Base-by-base conservation (phyloP, 2,113 vertebrate genomes). In the Callorhinus ursinus region DNA sequence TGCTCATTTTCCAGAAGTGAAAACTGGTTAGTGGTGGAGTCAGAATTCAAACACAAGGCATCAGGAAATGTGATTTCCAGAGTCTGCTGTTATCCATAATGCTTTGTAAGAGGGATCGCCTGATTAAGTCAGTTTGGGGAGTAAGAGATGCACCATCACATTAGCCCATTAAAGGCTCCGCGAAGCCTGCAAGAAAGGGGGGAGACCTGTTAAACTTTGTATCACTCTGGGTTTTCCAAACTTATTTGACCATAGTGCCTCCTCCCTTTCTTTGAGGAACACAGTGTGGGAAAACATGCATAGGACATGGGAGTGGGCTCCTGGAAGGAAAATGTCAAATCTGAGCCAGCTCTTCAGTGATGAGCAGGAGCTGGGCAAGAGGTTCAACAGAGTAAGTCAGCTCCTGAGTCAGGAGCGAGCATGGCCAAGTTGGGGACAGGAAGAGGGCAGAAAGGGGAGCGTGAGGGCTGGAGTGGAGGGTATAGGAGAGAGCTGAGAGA, bases 1-100 rank as follows among this genome's bases (percentile, higher is more conserved):
- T 71, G 46, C 28, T 96, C 39, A 85, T 59, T 95, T 90, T 87
- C 77, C n/a, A 95, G 49, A 94, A 96, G 59, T 81, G 94, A 97
- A 92, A 94, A 90, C 94, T 90, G 89, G 65, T 55, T 51, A n/a
- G 74, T 11, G 14, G 53, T 79, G 49, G 55, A 85, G 33, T 90
- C 84, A 96, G 59, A 71, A 93, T 71, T 95, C 67, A 80, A 92
- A 69, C 87, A 72, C 72, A 96, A 67, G 90, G 67, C 86, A 85
- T 76, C 36, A 57, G 26, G 82, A 90, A 82, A 79, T 83, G 42
- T 53, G 51, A 83, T 61, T 90, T 76, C 88, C 81, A 88, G 49
- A 83, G 83, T 96, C 95, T 71, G 28, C 61, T 84, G 19, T 97
- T 94, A 88, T 21, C 93, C 57, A 67, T 51, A 79, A n/a, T 28